Conservation (phyloP, 2,888 invertebrate species). For the Trichacis sp. region DNA sequence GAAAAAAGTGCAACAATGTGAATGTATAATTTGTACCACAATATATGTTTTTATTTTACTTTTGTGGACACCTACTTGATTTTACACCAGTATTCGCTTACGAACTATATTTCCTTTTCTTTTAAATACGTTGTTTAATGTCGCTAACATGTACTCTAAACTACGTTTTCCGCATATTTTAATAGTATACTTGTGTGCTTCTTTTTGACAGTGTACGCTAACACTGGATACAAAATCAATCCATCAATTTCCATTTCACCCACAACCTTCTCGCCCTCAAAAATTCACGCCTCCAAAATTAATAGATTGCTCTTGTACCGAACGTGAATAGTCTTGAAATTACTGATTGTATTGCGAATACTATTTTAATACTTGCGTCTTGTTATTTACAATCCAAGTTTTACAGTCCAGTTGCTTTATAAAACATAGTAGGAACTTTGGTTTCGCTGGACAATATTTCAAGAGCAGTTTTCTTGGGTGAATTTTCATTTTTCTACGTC, state of each 20-base stretch:
- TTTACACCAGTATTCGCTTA: slow-evolving; percentile 69
- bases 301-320: slow-evolving; percentile 39
- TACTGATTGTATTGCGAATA: slow-evolving; percentile 66
- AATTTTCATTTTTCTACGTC: slow-evolving; percentile 2
- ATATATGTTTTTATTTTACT: slow-evolving; percentile 69
- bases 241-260: no score
- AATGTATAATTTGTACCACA: slow-evolving; percentile 65
- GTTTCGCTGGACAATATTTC: slow-evolving; percentile 73
- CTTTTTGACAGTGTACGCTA: slow-evolving; percentile 43
- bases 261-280: no score
- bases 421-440: slow-evolving; percentile 75
- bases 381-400: slow-evolving; percentile 65
- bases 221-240: slow-evolving; percentile 58
- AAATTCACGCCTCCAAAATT: no score
- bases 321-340: slow-evolving; percentile 54
- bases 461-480: slow-evolving; percentile 63
- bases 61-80: slow-evolving; percentile 69
- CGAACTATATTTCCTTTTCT: slow-evolving; percentile 57
- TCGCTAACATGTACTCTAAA: slow-evolving; percentile 68
- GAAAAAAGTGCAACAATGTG: no score
- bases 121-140: slow-evolving; percentile 68
- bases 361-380: slow-evolving; percentile 60
- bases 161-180: slow-evolving; percentile 65
- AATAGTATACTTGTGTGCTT: slow-evolving; percentile 67
- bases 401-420: slow-evolving; percentile 68